phyloP scores from a whole-genome alignment of 1,140 invertebrate genomes.

The Wasmannia auropunctata region DNA sequence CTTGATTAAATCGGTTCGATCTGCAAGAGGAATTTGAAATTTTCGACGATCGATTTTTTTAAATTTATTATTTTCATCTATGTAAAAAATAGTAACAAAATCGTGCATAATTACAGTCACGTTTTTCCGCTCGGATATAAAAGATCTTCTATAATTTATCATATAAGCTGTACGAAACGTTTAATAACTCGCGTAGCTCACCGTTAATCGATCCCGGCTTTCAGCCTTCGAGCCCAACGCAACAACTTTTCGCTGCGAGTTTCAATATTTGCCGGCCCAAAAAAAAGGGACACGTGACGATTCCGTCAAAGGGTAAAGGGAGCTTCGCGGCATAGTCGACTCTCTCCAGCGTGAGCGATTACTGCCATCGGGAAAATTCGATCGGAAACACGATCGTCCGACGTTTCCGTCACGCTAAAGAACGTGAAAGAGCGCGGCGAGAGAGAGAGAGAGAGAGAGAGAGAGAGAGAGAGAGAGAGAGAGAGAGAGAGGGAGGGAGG shows the following conservation, averaged over 20 bases:
- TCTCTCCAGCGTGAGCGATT: constrained; percentile 64
- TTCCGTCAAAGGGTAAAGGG: constrained; percentile 62
- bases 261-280: constrained; percentile 30
- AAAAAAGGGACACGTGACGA: constrained; percentile 27
- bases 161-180: not conserved
- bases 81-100: not conserved
- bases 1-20: not conserved
- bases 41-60: not conserved
- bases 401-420: constrained; percentile 35
- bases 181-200: constrained; percentile 30
- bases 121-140: not conserved
- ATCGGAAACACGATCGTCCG: constrained; percentile 61
- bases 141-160: constrained; percentile 19
- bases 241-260: constrained; percentile 46
- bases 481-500: not conserved
- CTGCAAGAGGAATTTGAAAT: not conserved
- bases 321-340: constrained; percentile 18
- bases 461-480: not conserved
- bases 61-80: not conserved
- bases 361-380: constrained; percentile 67
- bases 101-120: not conserved
- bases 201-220: constrained; percentile 21
- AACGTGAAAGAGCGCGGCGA: not conserved
- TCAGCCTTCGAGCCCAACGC: constrained; percentile 17
- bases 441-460: constrained; percentile 18